These are phyloP conservation scores for Bibio marci DNA, from an alignment of 2,888 invertebrate genomes.

Conservation along the genomic window DNA sequence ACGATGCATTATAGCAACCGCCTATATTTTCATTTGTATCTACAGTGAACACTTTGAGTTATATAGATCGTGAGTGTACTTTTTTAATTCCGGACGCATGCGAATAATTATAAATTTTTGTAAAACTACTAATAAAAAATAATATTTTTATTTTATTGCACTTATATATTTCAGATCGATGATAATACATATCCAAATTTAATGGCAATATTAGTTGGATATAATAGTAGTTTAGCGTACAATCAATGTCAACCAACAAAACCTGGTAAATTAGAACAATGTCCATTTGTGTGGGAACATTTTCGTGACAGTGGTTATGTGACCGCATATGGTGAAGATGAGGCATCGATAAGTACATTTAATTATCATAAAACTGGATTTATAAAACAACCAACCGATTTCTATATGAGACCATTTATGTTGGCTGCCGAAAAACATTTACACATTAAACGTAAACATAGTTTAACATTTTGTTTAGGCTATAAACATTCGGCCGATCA, in stretches of 20 bases:
- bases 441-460: constrained; percentile 31
- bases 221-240: constrained; percentile 31
- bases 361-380: constrained; percentile 61
- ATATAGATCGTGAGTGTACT: no score
- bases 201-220: constrained; percentile 64
- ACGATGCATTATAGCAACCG: no score
- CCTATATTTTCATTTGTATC: no score
- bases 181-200: constrained; percentile 87
- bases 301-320: constrained; percentile 53
- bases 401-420: constrained; percentile 60
- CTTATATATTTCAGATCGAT: constrained; percentile 37
- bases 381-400: constrained; percentile 56
- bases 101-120: no score
- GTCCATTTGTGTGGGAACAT: constrained; percentile 60
- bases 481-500: constrained; percentile 47
- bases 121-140: no score
- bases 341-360: constrained; percentile 46
- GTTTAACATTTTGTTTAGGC: constrained; percentile 40
- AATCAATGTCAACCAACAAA: constrained; percentile 31
- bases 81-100: no score
- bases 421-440: constrained; percentile 44
- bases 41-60: no score
- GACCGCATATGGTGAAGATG: constrained; percentile 69
- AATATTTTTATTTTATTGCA: no score
- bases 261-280: constrained; percentile 43